phyloP scores from a whole-genome alignment of 2,888 invertebrate species.

The Eilema caniola region DNA sequence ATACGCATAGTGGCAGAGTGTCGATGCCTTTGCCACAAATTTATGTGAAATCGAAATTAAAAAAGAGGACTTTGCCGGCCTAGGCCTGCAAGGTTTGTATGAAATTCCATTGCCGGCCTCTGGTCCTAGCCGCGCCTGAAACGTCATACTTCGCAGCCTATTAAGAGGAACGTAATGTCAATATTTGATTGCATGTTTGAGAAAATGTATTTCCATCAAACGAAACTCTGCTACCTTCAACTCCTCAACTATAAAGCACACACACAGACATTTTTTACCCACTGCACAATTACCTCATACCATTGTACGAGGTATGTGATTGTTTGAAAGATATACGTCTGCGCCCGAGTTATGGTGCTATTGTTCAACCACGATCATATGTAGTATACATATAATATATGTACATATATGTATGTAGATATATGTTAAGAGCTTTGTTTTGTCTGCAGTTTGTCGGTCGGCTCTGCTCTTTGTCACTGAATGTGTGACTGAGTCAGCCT shows the following conservation, averaged over 20 bases:
- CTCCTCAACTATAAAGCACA: not conserved
- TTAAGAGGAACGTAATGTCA: too few species aligned
- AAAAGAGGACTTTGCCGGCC: too few species aligned
- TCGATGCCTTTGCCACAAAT: too few species aligned
- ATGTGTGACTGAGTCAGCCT: not conserved
- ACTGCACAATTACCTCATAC: slow-evolving; percentile 36
- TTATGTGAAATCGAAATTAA: too few species aligned
- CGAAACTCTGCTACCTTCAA: not conserved
- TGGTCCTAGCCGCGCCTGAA: too few species aligned
- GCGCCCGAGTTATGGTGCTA: slow-evolving; percentile 52
- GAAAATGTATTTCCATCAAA: not conserved
- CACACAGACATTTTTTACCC: slow-evolving; percentile 7
- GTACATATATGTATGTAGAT: slow-evolving; percentile 20
- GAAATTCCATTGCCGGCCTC: too few species aligned
- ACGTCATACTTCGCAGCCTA: too few species aligned
- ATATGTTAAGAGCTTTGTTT: slow-evolving; percentile 50
- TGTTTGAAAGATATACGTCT: slow-evolving; percentile 47
- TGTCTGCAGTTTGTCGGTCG: slow-evolving; percentile 63
- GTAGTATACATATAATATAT: slow-evolving; percentile 40
- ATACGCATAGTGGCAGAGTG: too few species aligned
- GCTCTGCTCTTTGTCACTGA: slow-evolving; percentile 17
- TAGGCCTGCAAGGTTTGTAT: too few species aligned
- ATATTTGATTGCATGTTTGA: too few species aligned
- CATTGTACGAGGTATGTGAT: slow-evolving; percentile 41
- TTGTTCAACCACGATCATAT: slow-evolving; percentile 58